Evolutionary conservation across 2,888 invertebrate genomes (phyloP), one percentile per base, ranked within the genome.

Genomic region (Biston betularia): DNA sequence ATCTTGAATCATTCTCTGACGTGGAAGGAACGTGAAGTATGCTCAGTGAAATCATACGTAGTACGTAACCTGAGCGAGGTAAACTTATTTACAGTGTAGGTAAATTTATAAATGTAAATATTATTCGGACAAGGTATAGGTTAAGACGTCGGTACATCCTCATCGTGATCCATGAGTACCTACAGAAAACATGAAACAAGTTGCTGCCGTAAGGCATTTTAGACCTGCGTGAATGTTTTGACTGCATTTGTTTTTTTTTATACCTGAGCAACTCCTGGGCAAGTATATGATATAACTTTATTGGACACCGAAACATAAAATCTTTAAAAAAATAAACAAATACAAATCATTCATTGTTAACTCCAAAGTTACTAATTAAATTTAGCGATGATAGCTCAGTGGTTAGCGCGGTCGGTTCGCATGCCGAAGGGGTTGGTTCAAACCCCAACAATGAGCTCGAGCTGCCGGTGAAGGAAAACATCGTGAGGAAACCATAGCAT

Each of bases 1-100:
- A 42, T 12, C 15, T 24, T 54, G 54, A 54, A 54, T 42, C 54
- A 44, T 44, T 44, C 42, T 7, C 11, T 33, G 11, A 48, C 40
- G 12, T 11, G 11, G 33, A 49, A 9, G 45, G 45, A 24, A 40
- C 14, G n/a, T 65, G 50, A 54, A 14, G 50, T 57, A 54, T 54
- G 9, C 24, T 35, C 50, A 49, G 49, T 54, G 57, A 61, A 65
- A 52, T 65, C 60, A 65, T 52, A 24, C 35, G 5, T 11, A 59
- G 58, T 59, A 59, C n/a, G n/a, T n/a, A 49, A 48, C 15, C 11
- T 44, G 14, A 24, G 12, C 38, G 38, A 14, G 45, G 53, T 42
- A 49, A 54, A 58, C 63, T 46, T 15, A 53, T 33, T 0, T 2
- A 44, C 38, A 12, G n/a, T 3, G 15, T 45, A 44, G 46, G 44